phyloP scores from a whole-genome alignment of 2,797 vertebrate genomes.

The Spinus pinus region DNA sequence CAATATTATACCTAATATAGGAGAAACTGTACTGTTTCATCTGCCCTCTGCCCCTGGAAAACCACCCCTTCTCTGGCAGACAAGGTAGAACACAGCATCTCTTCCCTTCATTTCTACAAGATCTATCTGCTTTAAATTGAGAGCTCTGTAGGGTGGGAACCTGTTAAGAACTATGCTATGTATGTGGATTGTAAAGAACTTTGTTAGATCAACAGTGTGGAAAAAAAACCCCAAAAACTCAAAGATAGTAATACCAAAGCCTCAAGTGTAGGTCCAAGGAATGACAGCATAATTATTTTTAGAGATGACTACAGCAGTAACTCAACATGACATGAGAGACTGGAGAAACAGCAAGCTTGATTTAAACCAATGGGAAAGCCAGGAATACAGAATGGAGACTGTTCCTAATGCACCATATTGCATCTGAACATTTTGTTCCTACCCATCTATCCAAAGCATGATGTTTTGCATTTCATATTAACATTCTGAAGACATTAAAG shows the following conservation, averaged over 20 bases:
- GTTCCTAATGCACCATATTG: slow-evolving; percentile 63
- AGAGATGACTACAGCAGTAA: slow-evolving; percentile 50
- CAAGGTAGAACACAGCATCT: background rate
- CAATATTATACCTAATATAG: background rate
- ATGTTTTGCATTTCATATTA: slow-evolving; percentile 56
- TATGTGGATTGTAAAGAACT: background rate
- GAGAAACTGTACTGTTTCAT: background rate
- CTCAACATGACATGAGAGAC: slow-evolving; percentile 29
- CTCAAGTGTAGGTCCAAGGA: background rate
- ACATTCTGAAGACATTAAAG: slow-evolving; percentile 59
- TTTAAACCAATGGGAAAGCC: slow-evolving; percentile 53
- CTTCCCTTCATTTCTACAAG: background rate
- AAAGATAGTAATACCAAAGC: background rate
- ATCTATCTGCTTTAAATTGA: background rate
- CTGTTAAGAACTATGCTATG: background rate
- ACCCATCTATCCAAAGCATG: slow-evolving; percentile 54
- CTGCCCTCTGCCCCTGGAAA: background rate
- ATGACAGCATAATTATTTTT: slow-evolving; percentile 59
- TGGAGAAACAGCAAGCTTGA: slow-evolving; percentile 48
- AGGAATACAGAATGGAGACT: slow-evolving; percentile 60
- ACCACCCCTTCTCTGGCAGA: background rate
- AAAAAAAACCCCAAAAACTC: background rate
- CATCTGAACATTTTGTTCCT: slow-evolving; percentile 65
- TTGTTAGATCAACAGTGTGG: background rate
- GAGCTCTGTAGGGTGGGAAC: background rate